Percentiles rank a stretch among this genome's conserved stretches.
These are phyloP conservation scores for Mugil cephalus DNA, from an alignment of 2,113 vertebrate genomes.

Conservation along the genomic window DNA sequence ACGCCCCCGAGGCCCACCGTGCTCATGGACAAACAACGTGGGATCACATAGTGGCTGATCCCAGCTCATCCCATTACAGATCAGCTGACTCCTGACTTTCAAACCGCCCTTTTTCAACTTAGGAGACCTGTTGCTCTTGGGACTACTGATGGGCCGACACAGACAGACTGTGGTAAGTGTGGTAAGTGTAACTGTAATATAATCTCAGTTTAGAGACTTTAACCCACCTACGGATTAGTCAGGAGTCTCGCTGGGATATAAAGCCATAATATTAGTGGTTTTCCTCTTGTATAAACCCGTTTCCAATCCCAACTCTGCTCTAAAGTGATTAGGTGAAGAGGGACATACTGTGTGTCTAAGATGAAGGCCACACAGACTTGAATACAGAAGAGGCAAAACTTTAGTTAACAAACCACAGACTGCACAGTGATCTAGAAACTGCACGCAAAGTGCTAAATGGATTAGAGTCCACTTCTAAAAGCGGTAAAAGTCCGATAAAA, in stretches of 20 bases:
- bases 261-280: background rate
- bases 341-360: background rate
- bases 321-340: background rate
- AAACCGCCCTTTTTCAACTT: slow-evolving; percentile 20
- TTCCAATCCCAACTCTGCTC: background rate
- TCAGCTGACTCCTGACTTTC: slow-evolving; percentile 51
- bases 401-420: background rate
- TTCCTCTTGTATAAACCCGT: background rate
- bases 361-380: no score
- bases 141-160: background rate
- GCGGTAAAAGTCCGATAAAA: slow-evolving; percentile 20
- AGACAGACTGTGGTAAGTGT: background rate
- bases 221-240: background rate
- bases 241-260: background rate
- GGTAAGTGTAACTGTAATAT: background rate
- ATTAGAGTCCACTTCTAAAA: background rate
- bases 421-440: no score
- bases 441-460: background rate
- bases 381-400: background rate
- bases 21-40: slow-evolving; percentile 16
- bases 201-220: no score
- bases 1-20: background rate
- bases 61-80: slow-evolving; percentile 49
- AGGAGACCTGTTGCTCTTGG: background rate
- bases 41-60: slow-evolving; percentile 46